Conservation (phyloP, 2,113 vertebrate species). For the Orthochromis indermauri region DNA sequence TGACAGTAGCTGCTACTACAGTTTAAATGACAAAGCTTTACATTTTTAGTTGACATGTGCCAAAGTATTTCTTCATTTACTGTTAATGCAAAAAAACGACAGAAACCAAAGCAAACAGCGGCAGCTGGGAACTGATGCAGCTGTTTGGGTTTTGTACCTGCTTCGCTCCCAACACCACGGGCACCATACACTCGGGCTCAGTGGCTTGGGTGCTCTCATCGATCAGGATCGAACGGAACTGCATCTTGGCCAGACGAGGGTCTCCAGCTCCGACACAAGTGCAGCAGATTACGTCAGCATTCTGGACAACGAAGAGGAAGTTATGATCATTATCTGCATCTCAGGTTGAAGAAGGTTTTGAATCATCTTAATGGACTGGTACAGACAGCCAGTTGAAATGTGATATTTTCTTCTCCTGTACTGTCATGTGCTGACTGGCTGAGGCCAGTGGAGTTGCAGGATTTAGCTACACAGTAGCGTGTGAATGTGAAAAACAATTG, state of each 20-base stretch:
- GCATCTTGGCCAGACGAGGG: constrained; percentile 95
- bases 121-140: neutral
- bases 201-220: constrained; percentile 98
- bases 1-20: neutral
- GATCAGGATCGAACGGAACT: constrained; percentile 96
- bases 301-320: constrained; percentile 63
- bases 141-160: constrained; percentile 74
- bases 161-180: constrained; percentile 92
- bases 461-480: neutral
- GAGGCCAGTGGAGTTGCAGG: neutral
- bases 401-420: neutral
- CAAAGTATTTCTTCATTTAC: neutral
- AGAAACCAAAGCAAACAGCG: neutral
- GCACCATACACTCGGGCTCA: constrained; percentile 97
- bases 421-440: neutral
- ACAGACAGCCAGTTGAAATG: neutral
- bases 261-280: constrained; percentile 95
- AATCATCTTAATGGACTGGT: neutral
- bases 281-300: constrained; percentile 96
- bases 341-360: neutral
- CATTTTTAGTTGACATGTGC: neutral
- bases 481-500: too few relatives aligned
- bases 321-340: neutral
- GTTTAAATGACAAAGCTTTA: neutral
- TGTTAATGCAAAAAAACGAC: neutral